phyloP scores from a whole-genome alignment of 2,113 vertebrate species.

The Gallinago undulata region DNA sequence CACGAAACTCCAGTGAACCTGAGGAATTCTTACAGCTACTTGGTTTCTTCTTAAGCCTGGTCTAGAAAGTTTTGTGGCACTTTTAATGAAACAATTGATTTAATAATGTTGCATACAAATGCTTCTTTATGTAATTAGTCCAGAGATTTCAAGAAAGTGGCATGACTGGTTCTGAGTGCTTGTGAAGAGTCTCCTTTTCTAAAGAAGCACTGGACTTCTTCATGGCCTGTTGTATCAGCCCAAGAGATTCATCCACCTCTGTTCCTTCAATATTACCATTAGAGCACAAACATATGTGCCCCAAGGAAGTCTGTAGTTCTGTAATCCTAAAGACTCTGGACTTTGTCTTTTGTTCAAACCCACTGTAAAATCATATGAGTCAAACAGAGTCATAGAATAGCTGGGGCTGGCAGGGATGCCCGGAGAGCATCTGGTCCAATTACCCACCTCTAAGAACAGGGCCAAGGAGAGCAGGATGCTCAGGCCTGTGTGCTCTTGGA shows the following conservation, averaged over 20 bases:
- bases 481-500: not conserved
- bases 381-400: not conserved
- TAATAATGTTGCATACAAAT: not conserved
- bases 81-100: not conserved
- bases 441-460: not conserved
- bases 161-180: not conserved
- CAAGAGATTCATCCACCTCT: not conserved
- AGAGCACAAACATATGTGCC: not conserved
- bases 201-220: not conserved
- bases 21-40: not conserved
- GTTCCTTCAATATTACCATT: not conserved
- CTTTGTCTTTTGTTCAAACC: not conserved
- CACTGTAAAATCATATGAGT: not conserved
- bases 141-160: not conserved
- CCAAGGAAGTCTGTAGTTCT: not conserved
- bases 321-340: not conserved
- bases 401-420: not conserved
- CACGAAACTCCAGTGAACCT: not conserved
- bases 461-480: not conserved
- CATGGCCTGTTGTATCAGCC: not conserved
- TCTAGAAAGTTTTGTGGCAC: not conserved
- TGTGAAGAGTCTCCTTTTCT: not conserved
- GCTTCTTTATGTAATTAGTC: not conserved
- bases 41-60: not conserved
- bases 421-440: not conserved